Conservation (phyloP, 2,113 vertebrate species). For the Trematomus loennbergii region DNA sequence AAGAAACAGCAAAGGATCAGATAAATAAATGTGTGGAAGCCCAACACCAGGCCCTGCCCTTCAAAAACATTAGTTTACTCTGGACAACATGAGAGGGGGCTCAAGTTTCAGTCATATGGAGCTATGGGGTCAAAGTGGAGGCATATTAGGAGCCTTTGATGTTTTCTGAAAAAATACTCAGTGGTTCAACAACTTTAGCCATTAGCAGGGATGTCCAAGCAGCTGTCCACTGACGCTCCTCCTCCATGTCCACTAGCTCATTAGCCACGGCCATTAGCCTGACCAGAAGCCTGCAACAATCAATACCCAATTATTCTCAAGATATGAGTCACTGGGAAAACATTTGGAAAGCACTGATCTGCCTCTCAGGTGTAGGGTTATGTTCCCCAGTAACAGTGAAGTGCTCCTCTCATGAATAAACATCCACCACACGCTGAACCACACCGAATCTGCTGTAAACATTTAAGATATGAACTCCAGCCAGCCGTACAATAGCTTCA, state of each 20-base stretch:
- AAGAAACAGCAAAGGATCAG: neutral
- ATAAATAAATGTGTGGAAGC: neutral
- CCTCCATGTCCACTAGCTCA: slow-evolving; percentile 7
- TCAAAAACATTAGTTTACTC: neutral
- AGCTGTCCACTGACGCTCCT: slow-evolving; percentile 1
- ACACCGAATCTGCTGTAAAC: slow-evolving; percentile 4
- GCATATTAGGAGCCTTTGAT: no score
- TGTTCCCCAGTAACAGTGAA: neutral
- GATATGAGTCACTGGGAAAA: slow-evolving; percentile 8
- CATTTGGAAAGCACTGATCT: slow-evolving; percentile 11
- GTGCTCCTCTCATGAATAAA: slow-evolving; percentile 10
- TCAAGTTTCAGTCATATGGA: slow-evolving; percentile 2
- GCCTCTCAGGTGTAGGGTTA: neutral
- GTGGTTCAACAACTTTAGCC: no score
- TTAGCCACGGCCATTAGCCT: slow-evolving; percentile 15
- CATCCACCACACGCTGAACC: neutral
- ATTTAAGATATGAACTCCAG: slow-evolving; percentile 8
- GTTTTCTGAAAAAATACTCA: no score
- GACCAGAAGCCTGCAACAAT: slow-evolving; percentile 5
- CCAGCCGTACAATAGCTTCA: slow-evolving; percentile 28
- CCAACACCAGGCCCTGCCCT: neutral
- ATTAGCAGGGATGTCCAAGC: neutral
- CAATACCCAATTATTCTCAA: neutral
- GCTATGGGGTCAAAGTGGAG: neutral
- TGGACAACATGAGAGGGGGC: slow-evolving; percentile 33